A percentile compares a stretch with the other conserved stretches of the same genome.
Evolutionary conservation across 2,888 invertebrate species (phyloP).

Genomic region (Xestoiulus laeticollis): DNA sequence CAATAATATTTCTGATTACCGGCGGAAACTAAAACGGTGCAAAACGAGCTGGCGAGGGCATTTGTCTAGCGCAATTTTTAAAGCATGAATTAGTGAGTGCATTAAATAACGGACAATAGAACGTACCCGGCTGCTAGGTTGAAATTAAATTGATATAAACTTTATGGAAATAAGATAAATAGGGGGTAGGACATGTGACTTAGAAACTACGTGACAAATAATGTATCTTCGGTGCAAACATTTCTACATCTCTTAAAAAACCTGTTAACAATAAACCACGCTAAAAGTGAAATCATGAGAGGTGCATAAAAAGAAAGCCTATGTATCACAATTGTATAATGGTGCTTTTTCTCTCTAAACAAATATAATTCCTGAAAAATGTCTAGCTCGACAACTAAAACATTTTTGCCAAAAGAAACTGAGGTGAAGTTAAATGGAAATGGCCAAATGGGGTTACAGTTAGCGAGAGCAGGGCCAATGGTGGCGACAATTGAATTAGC

Average conservation of each 20-base stretch:
- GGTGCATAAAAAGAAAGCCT: slow-evolving; percentile 30
- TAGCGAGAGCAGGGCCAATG: neutral
- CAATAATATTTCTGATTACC: slow-evolving; percentile 34
- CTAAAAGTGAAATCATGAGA: neutral
- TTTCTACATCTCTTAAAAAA: slow-evolving; percentile 19
- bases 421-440: neutral
- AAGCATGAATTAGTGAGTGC: slow-evolving; percentile 24
- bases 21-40: neutral
- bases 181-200: neutral
- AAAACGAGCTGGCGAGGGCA: neutral
- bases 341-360: slow-evolving; percentile 21
- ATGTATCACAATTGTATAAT: slow-evolving; percentile 27
- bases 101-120: neutral
- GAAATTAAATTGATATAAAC: slow-evolving; percentile 25
- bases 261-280: slow-evolving; percentile 29
- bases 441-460: neutral
- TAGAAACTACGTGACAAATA: slow-evolving; percentile 33
- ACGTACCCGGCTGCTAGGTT: neutral
- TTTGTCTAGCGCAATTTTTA: neutral
- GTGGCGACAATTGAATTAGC: neutral
- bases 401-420: neutral
- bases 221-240: slow-evolving; percentile 39
- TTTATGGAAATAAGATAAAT: slow-evolving; percentile 4
- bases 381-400: slow-evolving; percentile 2
- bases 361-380: neutral